These are phyloP conservation scores for Leptopilina syphax DNA, from an alignment of 2,888 invertebrate genomes.

Conservation along the genomic window DNA sequence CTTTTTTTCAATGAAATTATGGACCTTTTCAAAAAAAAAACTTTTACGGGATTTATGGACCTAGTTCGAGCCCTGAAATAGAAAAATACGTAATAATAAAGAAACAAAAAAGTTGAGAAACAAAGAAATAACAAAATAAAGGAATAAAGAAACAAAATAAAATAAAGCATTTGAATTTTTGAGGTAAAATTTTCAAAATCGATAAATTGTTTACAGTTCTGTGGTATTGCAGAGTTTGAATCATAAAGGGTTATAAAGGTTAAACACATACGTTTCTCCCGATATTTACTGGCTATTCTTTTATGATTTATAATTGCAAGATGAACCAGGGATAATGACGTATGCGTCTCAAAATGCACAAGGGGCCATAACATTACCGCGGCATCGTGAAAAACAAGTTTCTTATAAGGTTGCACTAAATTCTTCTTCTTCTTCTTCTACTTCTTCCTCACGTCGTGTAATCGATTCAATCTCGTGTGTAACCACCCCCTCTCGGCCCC, in stretches of 20 bases:
- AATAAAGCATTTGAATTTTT: neutral
- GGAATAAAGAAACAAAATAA: neutral
- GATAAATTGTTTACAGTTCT: constrained; percentile 63
- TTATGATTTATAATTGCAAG: constrained; percentile 66
- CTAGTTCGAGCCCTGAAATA: too few species aligned
- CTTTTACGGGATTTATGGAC: too few species aligned
- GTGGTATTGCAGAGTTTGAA: constrained; percentile 53
- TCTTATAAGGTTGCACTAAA: constrained; percentile 19
- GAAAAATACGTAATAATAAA: too few species aligned
- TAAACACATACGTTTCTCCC: constrained; percentile 31
- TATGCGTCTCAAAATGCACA: constrained; percentile 47
- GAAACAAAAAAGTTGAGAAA: too few species aligned
- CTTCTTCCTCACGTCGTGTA: constrained; percentile 8
- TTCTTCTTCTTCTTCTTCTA: constrained; percentile 1
- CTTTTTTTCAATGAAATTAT: too few species aligned
- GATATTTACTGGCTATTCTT: constrained; percentile 65
- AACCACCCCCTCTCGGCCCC: neutral
- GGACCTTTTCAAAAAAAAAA: too few species aligned
- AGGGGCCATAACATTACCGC: constrained; percentile 1
- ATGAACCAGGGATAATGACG: constrained; percentile 63
- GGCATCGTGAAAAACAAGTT: constrained; percentile 19
- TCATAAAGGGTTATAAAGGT: constrained; percentile 46
- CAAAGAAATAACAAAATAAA: too few species aligned
- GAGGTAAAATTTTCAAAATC: neutral
- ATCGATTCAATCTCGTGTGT: constrained; percentile 34